A percentile compares a stretch with the other conserved stretches of the same genome.
Evolutionary conservation across 2,888 invertebrate genomes (phyloP).

Genomic region (Lacanobia wlatinum): DNA sequence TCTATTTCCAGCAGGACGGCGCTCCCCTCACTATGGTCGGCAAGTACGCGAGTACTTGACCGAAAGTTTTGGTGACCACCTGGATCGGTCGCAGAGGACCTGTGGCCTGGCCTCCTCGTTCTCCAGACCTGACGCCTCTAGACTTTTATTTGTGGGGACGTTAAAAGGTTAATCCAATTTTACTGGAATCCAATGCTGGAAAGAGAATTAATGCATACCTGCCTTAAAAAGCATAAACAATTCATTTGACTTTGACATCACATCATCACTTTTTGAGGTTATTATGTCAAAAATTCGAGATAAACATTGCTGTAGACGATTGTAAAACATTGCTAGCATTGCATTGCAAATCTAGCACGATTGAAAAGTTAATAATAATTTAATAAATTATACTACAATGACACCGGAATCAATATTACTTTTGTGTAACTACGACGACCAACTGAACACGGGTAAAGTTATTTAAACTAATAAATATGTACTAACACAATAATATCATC

Average conservation of each 20-base stretch:
- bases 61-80: too few relatives aligned
- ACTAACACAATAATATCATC: background rate
- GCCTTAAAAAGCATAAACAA: background rate
- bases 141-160: too few relatives aligned
- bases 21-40: too few relatives aligned
- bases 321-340: background rate
- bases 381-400: slow-evolving; percentile 52
- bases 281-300: slow-evolving; percentile 33
- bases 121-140: too few relatives aligned
- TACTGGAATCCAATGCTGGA: too few relatives aligned
- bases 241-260: slow-evolving; percentile 15
- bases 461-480: background rate
- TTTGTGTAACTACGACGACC: slow-evolving; percentile 85
- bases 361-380: background rate
- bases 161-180: too few relatives aligned
- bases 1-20: too few relatives aligned
- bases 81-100: too few relatives aligned
- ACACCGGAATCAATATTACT: slow-evolving; percentile 65
- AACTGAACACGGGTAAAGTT: slow-evolving; percentile 74
- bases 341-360: background rate
- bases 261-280: slow-evolving; percentile 34
- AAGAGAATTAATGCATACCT: background rate
- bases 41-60: too few relatives aligned
- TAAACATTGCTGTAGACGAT: slow-evolving; percentile 9
- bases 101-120: too few relatives aligned